A percentile compares a stretch with the other conserved stretches of the same genome.
Evolutionary conservation across 2,888 invertebrate species (phyloP).

Genomic region (Drosophila barbarae): DNA sequence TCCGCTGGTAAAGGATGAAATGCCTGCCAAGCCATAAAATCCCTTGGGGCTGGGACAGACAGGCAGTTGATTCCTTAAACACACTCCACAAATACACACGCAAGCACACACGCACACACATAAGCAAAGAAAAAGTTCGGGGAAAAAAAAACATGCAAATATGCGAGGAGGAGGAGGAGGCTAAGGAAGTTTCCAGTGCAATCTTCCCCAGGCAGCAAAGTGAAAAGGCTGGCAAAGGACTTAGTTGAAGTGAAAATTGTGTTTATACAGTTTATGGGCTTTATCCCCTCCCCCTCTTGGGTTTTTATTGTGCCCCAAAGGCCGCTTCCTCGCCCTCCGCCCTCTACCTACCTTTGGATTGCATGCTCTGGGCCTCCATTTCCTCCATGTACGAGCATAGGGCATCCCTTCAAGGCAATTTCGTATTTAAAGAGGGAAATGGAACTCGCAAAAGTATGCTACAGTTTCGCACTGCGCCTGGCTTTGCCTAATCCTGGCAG

Average conservation of each 20-base stretch:
- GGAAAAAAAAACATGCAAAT: conserved; percentile 40
- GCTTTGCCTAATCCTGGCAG: conserved; percentile 28
- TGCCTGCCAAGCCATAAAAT: neutral
- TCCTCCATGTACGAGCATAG: neutral
- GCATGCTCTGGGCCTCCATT: neutral
- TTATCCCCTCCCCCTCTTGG: conserved; percentile 1
- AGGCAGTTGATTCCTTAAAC: conserved; percentile 13
- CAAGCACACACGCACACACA: conserved; percentile 1
- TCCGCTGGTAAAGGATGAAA: neutral
- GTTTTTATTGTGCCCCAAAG: conserved; percentile 44
- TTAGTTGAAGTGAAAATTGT: conserved; percentile 55
- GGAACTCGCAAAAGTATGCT: conserved; percentile 49
- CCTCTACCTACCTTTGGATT: conserved; percentile 4
- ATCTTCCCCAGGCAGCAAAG: conserved; percentile 30
- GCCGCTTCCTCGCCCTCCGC: conserved; percentile 14
- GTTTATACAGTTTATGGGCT: conserved; percentile 51
- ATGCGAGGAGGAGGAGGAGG: conserved; percentile 11
- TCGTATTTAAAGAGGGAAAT: conserved; percentile 42
- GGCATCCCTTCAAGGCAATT: neutral
- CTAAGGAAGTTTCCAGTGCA: conserved; percentile 27
- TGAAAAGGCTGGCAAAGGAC: conserved; percentile 44
- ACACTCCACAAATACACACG: conserved; percentile 2
- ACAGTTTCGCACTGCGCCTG: conserved; percentile 44
- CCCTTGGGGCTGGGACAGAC: neutral
- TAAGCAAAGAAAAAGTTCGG: neutral